Conservation (phyloP, 35 echinoderm and acorn worm species). For the Patiria miniata region DNA sequence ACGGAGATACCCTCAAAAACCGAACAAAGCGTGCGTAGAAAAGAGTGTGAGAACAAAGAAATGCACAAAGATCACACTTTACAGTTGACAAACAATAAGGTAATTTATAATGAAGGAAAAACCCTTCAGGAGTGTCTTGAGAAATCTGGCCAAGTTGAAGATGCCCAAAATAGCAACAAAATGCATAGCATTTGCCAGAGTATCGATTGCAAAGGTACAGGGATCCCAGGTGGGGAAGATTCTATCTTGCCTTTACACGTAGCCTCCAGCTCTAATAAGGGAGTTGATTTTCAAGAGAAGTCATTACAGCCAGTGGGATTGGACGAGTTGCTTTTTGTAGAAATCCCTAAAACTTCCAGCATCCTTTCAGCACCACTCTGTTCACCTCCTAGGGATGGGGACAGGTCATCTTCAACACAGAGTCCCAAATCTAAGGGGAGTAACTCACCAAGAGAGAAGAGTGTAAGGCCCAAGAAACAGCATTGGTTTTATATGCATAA, state of each 20-base stretch:
- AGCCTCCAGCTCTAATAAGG: neutral
- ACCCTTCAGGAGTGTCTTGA: conserved; percentile 53
- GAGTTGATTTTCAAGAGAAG: neutral
- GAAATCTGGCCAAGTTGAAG: conserved; percentile 34
- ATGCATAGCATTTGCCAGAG: neutral
- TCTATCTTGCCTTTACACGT: neutral
- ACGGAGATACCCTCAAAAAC: neutral
- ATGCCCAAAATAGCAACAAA: neutral
- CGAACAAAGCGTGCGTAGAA: conserved; percentile 19
- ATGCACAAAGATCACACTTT: conserved; percentile 26
- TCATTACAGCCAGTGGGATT: conserved; percentile 9
- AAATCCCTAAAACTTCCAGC: conserved; percentile 33
- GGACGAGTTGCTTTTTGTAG: conserved; percentile 61
- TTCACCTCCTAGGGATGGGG: conserved; percentile 30
- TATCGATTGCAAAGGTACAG: neutral
- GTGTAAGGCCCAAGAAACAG: conserved; percentile 66
- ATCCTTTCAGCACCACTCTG: conserved; percentile 2
- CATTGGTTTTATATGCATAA: conserved; percentile 64
- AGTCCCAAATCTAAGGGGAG: conserved; percentile 38
- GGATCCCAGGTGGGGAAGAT: neutral
- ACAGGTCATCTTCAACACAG: conserved; percentile 6
- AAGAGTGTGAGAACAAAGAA: conserved; percentile 47
- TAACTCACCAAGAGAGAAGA: conserved; percentile 65
- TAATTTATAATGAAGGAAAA: conserved; percentile 30
- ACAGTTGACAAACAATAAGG: conserved; percentile 31